Evolutionary conservation across 2,797 vertebrate genomes (phyloP).

Genomic region (Setipinna tenuifilis): DNA sequence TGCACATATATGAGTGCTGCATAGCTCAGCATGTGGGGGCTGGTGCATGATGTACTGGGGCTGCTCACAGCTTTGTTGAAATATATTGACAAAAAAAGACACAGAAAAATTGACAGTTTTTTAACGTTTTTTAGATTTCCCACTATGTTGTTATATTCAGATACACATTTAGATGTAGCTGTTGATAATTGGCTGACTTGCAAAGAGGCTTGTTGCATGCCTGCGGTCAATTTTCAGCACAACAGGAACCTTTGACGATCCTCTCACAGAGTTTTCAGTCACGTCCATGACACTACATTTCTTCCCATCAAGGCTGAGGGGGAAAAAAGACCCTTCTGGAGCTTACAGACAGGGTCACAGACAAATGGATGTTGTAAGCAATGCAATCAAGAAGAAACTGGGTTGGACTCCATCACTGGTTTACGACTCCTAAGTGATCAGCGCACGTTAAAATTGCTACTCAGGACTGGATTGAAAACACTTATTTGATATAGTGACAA

Average conservation of each 20-base stretch:
- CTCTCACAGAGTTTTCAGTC: not conserved
- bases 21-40: not conserved
- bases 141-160: not conserved
- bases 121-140: no score
- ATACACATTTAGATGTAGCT: not conserved
- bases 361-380: slow-evolving; percentile 4
- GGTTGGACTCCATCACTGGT: not conserved
- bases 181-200: no score
- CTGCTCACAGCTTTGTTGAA: not conserved
- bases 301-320: not conserved
- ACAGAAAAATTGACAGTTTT: no score
- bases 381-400: slow-evolving; percentile 29
- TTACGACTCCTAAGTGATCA: not conserved
- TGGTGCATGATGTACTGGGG: not conserved
- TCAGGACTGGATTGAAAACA: not conserved
- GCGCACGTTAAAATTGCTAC: not conserved
- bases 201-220: no score
- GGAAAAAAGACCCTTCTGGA: not conserved
- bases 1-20: not conserved
- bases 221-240: not conserved
- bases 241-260: not conserved
- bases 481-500: not conserved
- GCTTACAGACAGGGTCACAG: not conserved
- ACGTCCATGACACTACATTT: not conserved
- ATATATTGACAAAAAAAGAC: not conserved